Conservation (phyloP, 1,140 invertebrate species). For the Patella vulgata region DNA sequence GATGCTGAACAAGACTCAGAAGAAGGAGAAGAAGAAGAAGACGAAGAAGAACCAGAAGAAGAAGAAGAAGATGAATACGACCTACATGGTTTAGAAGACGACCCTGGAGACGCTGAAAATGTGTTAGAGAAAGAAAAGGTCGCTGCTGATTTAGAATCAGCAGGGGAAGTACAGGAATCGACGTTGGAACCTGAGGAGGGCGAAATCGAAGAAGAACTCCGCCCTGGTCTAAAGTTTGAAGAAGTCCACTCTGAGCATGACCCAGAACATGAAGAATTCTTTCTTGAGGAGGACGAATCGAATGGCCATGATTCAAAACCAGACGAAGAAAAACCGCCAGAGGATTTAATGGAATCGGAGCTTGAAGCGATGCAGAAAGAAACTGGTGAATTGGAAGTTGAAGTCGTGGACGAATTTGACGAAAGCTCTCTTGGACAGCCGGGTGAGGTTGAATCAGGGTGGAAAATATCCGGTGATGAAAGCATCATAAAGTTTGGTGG, state of each 20-base stretch:
- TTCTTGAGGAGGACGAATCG: too few species aligned
- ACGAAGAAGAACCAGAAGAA: conserved; percentile 9
- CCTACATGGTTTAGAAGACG: conserved; percentile 17
- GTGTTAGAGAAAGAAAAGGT: not conserved
- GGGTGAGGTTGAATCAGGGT: not conserved
- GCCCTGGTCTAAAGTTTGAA: not conserved
- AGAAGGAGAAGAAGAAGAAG: conserved; percentile 4
- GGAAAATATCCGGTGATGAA: not conserved
- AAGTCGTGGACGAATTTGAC: not conserved
- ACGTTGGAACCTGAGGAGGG: not conserved
- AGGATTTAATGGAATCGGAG: too few species aligned
- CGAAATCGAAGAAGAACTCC: not conserved
- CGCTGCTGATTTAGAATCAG: not conserved
- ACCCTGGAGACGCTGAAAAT: not conserved
- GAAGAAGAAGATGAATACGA: conserved; percentile 2
- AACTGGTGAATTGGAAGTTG: not conserved
- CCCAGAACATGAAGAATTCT: too few species aligned
- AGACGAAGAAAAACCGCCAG: not conserved
- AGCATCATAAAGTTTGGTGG: not conserved
- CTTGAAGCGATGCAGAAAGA: too few species aligned
- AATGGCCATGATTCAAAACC: too few species aligned
- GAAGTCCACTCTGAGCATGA: too few species aligned
- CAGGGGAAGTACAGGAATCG: not conserved
- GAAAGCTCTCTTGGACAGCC: not conserved
- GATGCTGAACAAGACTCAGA: not conserved